Conservation (phyloP, 2,888 invertebrate genomes). For the Acanthoscelides obtectus region DNA sequence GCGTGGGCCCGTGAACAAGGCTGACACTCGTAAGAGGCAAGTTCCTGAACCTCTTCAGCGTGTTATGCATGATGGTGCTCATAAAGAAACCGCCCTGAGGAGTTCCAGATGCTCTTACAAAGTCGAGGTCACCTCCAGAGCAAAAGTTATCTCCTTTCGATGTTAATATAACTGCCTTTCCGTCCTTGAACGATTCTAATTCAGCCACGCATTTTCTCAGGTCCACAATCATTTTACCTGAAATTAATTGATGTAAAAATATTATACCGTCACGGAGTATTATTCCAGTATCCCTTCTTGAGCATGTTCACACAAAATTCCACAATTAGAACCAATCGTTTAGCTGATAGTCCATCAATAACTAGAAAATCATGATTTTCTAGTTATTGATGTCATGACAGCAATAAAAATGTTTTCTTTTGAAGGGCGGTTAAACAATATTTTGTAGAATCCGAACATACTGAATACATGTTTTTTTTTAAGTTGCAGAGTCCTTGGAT, state of each 20-base stretch:
- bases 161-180: conserved; percentile 37
- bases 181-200: conserved; percentile 37
- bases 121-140: conserved; percentile 39
- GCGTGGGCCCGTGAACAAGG: conserved; percentile 33
- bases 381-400: neutral
- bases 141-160: conserved; percentile 37
- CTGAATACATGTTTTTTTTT: too few relatives aligned
- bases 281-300: too few relatives aligned
- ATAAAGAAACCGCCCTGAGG: conserved; percentile 32
- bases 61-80: conserved; percentile 35
- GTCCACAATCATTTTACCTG: conserved; percentile 41
- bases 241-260: too few relatives aligned
- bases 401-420: too few relatives aligned
- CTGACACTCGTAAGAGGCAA: conserved; percentile 35
- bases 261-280: too few relatives aligned
- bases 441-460: too few relatives aligned
- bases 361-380: neutral
- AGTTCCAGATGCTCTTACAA: conserved; percentile 29
- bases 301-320: too few relatives aligned
- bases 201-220: conserved; percentile 31
- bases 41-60: conserved; percentile 29
- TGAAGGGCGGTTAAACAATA: too few relatives aligned
- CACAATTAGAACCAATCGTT: too few relatives aligned
- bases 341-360: neutral
- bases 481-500: too few relatives aligned